Percentiles rank a stretch among this genome's conserved stretches.
Conservation (phyloP, 2,888 invertebrate genomes). For the Resseliella maxima region DNA sequence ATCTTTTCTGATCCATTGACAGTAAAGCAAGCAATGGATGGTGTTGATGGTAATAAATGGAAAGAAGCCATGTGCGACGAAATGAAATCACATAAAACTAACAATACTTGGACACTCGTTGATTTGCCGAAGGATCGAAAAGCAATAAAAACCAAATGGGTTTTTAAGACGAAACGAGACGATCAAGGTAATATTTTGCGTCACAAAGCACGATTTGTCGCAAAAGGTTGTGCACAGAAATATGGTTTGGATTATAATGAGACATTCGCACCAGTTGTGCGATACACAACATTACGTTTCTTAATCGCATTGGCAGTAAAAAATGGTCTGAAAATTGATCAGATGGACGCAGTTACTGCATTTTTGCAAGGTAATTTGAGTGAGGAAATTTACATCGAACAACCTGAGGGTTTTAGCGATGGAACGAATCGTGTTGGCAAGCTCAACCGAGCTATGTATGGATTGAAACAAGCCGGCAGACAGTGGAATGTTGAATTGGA, state of each 20-base stretch:
- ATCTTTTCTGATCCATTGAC: background rate
- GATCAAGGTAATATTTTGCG: slow-evolving; percentile 8
- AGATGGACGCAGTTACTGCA: slow-evolving; percentile 56
- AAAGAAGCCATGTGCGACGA: slow-evolving; percentile 61
- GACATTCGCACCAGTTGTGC: slow-evolving; percentile 59
- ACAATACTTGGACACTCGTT: slow-evolving; percentile 59
- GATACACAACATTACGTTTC: slow-evolving; percentile 59
- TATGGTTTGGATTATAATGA: slow-evolving; percentile 58
- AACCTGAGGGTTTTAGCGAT: slow-evolving; percentile 58
- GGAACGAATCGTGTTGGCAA: slow-evolving; percentile 58
- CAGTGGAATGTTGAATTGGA: slow-evolving; percentile 59
- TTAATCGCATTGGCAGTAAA: slow-evolving; percentile 59
- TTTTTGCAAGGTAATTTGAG: slow-evolving; percentile 32
- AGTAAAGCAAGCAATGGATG: background rate
- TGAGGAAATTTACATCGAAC: slow-evolving; percentile 4
- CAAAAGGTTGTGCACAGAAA: slow-evolving; percentile 58
- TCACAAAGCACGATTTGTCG: slow-evolving; percentile 59
- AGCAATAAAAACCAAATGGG: slow-evolving; percentile 56
- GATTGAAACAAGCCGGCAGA: slow-evolving; percentile 59
- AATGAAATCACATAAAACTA: slow-evolving; percentile 59
- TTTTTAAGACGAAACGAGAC: slow-evolving; percentile 40
- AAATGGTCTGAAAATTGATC: slow-evolving; percentile 58
- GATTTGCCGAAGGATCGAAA: slow-evolving; percentile 59
- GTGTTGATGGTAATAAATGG: slow-evolving; percentile 58
- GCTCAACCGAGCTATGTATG: slow-evolving; percentile 57